Evolutionary conservation across 2,888 invertebrate species (phyloP), one percentile per base, ranked within the genome.

Genomic region (Amphimallon solstitiale): DNA sequence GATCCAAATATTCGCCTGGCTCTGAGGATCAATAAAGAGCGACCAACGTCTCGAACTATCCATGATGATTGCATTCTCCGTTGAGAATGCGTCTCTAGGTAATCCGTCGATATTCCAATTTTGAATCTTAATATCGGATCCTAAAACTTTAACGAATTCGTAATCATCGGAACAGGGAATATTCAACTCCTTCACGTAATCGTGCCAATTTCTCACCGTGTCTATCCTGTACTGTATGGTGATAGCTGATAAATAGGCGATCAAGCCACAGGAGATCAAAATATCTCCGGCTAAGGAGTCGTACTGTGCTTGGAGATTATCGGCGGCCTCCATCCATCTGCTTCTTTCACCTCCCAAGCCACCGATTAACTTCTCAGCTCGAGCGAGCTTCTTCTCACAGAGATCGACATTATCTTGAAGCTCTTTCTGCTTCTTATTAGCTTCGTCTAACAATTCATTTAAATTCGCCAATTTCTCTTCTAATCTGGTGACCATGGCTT

Each of bases 251-350:
- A 97, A 85, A 82, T 97, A 97, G 0, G 95, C 92, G 70, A 97
- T 94, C 38, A 95, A 88, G 12, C 93, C 96, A 77, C 92, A 91
- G 0, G 95, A 94, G 34, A 97, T 87, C 12, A 97, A 84, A 73
- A 96, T 92, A 82, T 97, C 96, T 0, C 97, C 97, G 0, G 94
- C 92, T 67, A 97, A 84, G 78, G 92, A 90, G 79, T 95, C 92
- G 77, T 90, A 94, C 54, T 90, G 85, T 0, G 82, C 80, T 80
- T 94, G 92, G 43, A 96, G 85, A 74, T 88, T 88, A 74, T 88
- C 87, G 2, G 95, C 94, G 14, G 92, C 92, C 51, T 84, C 80
- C 4, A 89, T 90, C 97, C 96, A 97, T 64, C 96, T 86, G 2
- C 88, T 87, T 81, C 92, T 94, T 83, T 97, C 96, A 2, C 94